Conservation (phyloP, 2,113 vertebrate species). For the Sapajus apella region DNA sequence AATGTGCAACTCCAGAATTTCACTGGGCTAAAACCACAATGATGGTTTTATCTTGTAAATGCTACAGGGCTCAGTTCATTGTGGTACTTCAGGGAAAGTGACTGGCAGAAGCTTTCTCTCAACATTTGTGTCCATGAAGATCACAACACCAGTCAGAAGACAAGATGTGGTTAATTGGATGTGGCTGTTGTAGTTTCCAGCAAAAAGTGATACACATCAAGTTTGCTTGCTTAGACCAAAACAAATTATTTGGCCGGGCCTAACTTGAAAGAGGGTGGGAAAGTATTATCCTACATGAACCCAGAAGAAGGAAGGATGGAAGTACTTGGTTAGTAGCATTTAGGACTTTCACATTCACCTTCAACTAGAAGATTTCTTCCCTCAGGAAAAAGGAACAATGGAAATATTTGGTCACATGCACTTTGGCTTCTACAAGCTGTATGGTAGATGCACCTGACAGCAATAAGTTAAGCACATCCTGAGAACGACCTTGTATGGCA, state of each 20-base stretch:
- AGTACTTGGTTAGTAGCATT: neutral
- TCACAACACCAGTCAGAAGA: neutral
- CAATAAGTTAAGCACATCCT: too few relatives aligned
- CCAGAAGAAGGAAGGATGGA: neutral
- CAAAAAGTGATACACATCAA: neutral
- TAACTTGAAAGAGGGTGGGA: neutral
- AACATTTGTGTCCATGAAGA: neutral
- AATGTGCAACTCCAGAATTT: conserved; percentile 4
- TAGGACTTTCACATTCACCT: neutral
- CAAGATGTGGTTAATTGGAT: neutral
- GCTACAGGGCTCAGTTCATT: neutral
- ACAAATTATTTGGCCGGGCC: neutral
- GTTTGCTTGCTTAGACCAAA: conserved; percentile 22
- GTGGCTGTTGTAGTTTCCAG: neutral
- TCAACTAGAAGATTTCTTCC: neutral
- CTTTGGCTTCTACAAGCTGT: neutral
- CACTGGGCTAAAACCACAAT: neutral
- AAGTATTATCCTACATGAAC: neutral
- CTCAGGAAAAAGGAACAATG: neutral
- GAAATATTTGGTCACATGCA: neutral
- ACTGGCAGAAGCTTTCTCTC: neutral
- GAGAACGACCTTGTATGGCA: too few relatives aligned
- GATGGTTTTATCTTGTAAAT: neutral
- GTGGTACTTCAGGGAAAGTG: neutral
- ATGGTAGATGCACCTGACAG: too few relatives aligned